phyloP scores from a whole-genome alignment of 1,140 invertebrate species.

The Chrysomallon squamiferum region DNA sequence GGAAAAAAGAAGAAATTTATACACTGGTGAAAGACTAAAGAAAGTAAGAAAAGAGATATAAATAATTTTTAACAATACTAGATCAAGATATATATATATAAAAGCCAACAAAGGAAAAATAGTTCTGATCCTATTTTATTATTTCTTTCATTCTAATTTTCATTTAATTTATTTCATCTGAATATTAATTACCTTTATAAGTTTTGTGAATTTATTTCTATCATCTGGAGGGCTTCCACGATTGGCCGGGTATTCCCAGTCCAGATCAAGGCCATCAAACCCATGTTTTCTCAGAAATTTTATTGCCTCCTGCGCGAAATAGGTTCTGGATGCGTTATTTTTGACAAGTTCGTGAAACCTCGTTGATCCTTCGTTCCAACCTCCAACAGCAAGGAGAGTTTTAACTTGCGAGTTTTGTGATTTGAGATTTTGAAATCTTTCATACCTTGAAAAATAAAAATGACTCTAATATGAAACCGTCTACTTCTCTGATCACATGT shows the following conservation, averaged over 20 bases:
- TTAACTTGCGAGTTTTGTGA: constrained; percentile 92
- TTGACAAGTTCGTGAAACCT: constrained; percentile 63
- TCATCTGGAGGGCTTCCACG: constrained; percentile 89
- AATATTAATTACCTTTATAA: constrained; percentile 74
- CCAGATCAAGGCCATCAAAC: constrained; percentile 93
- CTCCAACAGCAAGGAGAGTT: constrained; percentile 90
- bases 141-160: no score
- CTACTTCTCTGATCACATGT: no score
- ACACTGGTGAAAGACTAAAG: no score
- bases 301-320: constrained; percentile 66
- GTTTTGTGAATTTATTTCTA: constrained; percentile 84
- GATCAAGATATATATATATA: no score
- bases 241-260: constrained; percentile 93
- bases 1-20: no score
- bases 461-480: no score
- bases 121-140: no score
- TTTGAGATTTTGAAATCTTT: constrained; percentile 91
- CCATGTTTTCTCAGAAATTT: constrained; percentile 89
- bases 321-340: constrained; percentile 17
- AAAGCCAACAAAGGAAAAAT: no score
- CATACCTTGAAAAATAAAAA: constrained; percentile 64
- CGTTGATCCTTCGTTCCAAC: constrained; percentile 93
- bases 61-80: no score
- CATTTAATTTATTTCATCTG: no score
- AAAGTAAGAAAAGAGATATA: no score